Percentiles rank a stretch among this genome's conserved stretches.
Conservation (phyloP, 2,113 vertebrate genomes). For the Nematolebias whitei region DNA sequence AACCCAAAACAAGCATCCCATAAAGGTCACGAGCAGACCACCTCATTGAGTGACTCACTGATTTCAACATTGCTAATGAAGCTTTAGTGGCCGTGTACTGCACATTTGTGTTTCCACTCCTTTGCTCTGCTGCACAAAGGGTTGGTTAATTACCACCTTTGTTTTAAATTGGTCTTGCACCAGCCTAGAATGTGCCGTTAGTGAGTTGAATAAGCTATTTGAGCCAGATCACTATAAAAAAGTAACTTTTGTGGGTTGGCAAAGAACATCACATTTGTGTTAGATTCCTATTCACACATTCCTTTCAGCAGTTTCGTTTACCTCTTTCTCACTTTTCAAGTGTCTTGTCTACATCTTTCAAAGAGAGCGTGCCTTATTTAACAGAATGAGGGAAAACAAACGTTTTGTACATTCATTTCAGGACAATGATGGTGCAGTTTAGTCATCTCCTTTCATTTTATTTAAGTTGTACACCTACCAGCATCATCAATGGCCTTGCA, state of each 20-base stretch:
- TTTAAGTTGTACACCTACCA: not conserved
- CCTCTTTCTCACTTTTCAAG: not conserved
- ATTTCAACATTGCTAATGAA: constrained; percentile 43
- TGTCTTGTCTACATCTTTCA: not conserved
- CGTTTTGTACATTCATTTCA: not conserved
- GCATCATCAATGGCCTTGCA: not conserved
- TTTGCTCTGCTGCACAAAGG: constrained; percentile 39
- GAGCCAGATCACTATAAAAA: constrained; percentile 46
- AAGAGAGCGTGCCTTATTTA: not conserved
- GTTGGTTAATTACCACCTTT: constrained; percentile 51
- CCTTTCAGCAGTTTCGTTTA: not conserved
- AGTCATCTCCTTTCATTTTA: not conserved
- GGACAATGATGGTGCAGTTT: not conserved
- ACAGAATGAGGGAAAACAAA: not conserved
- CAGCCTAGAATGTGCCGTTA: constrained; percentile 21
- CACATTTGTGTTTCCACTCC: constrained; percentile 47
- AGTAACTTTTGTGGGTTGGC: constrained; percentile 1
- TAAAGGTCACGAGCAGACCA: constrained; percentile 38
- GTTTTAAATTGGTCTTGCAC: constrained; percentile 53
- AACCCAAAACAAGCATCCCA: not conserved
- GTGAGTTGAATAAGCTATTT: constrained; percentile 28
- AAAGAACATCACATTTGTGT: not conserved
- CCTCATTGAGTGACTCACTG: constrained; percentile 11
- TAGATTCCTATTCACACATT: not conserved
- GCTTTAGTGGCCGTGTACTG: constrained; percentile 37